These are phyloP conservation scores for Cerastis rubricosa DNA, from an alignment of 2,888 invertebrate genomes.

Conservation along the genomic window DNA sequence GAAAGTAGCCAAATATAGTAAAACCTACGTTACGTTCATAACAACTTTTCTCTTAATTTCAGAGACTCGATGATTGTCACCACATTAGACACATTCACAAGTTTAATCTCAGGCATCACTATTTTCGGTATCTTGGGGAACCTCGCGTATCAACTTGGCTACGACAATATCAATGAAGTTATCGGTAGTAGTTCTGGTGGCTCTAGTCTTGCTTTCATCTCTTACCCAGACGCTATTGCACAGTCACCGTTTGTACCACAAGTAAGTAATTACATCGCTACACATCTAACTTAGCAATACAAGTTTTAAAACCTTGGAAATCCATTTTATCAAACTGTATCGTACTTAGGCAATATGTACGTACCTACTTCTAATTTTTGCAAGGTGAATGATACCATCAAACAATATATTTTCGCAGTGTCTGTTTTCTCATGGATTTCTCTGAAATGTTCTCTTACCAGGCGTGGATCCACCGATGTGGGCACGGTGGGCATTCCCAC, in stretches of 20 bases:
- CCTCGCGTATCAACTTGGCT: conserved; percentile 92
- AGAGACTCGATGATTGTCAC: conserved; percentile 96
- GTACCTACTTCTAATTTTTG: background rate
- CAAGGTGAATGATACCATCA: background rate
- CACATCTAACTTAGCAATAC: background rate
- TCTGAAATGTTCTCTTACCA: background rate
- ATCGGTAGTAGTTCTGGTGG: conserved; percentile 92
- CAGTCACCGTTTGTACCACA: conserved; percentile 94
- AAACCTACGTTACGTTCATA: background rate
- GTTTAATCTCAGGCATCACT: conserved; percentile 95
- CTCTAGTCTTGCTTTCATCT: conserved; percentile 95
- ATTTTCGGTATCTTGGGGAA: conserved; percentile 96
- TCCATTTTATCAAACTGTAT: background rate
- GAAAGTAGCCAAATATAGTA: background rate
- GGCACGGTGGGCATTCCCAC: too few relatives aligned
- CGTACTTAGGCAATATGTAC: background rate
- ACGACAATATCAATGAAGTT: conserved; percentile 91
- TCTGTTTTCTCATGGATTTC: background rate
- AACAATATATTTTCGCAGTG: background rate
- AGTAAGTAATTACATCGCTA: conserved; percentile 78
- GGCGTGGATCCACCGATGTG: too few relatives aligned
- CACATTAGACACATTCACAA: conserved; percentile 95
- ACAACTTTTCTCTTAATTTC: conserved; percentile 48
- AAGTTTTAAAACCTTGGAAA: background rate
- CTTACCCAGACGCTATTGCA: conserved; percentile 96